Conservation (phyloP, 2,888 invertebrate genomes). For the Folsomia candida region DNA sequence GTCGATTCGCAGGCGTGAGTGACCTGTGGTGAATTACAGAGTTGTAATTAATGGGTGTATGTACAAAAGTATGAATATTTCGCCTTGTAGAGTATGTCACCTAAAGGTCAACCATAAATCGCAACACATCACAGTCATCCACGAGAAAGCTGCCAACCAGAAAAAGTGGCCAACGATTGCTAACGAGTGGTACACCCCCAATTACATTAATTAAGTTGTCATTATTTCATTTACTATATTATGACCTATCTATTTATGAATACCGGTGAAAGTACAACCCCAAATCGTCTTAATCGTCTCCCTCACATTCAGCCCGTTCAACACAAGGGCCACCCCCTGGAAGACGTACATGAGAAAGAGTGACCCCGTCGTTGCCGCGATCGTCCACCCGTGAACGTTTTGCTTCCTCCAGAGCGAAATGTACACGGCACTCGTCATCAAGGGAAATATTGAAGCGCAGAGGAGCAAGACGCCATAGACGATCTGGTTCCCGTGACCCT, state of each 20-base stretch:
- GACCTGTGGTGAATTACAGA: constrained; percentile 23
- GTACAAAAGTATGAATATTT: background rate
- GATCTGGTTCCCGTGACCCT: background rate
- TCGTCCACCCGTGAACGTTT: constrained; percentile 41
- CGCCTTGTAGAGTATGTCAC: constrained; percentile 14
- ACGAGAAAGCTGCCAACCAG: constrained; percentile 37
- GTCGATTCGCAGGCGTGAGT: constrained; percentile 36
- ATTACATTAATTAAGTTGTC: background rate
- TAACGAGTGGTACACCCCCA: background rate
- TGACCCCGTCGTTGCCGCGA: constrained; percentile 33
- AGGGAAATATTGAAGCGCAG: constrained; percentile 30
- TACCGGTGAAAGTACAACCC: constrained; percentile 16
- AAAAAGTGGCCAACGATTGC: constrained; percentile 37
- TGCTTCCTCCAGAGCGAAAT: constrained; percentile 38
- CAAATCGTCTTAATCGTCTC: background rate
- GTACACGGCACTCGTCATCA: constrained; percentile 35
- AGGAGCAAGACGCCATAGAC: constrained; percentile 27
- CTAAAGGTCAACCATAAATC: constrained; percentile 42
- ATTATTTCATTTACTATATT: background rate
- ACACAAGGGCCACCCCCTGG: constrained; percentile 30
- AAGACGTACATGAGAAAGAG: constrained; percentile 39
- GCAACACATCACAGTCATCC: constrained; percentile 39
- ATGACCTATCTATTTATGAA: no score
- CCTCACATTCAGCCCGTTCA: constrained; percentile 8
- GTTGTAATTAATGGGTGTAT: background rate